Conservation (phyloP, 1,140 invertebrate genomes). For the Leptinotarsa texana region DNA sequence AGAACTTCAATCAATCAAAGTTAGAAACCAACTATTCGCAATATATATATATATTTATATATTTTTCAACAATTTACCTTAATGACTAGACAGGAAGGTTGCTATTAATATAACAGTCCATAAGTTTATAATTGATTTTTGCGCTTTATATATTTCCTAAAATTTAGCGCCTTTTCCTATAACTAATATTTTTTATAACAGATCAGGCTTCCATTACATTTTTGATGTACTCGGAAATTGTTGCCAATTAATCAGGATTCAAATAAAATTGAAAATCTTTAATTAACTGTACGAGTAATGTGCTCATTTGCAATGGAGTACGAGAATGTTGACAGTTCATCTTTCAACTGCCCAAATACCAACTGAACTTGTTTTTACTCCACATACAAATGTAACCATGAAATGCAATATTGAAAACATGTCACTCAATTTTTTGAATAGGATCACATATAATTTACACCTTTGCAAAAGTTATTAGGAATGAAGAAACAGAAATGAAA, state of each 20-base stretch:
- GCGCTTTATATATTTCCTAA: neutral
- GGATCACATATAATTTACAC: no score
- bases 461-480: no score
- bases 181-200: neutral
- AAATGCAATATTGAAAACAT: no score
- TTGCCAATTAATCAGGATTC: neutral
- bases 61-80: slow-evolving; percentile 19
- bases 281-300: no score
- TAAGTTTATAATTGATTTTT: slow-evolving; percentile 4
- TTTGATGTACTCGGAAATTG: neutral
- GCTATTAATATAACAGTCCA: slow-evolving; percentile 16
- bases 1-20: neutral
- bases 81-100: slow-evolving; percentile 22
- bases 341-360: neutral
- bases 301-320: neutral
- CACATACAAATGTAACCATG: no score
- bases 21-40: neutral
- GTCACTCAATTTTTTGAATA: no score
- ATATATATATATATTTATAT: neutral
- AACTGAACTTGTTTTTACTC: neutral
- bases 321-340: neutral
- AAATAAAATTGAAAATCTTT: no score
- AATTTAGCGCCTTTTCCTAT: neutral
- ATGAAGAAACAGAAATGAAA: no score
- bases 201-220: neutral